phyloP scores from a whole-genome alignment of 1,140 invertebrate species.

The Leptinotarsa texana region DNA sequence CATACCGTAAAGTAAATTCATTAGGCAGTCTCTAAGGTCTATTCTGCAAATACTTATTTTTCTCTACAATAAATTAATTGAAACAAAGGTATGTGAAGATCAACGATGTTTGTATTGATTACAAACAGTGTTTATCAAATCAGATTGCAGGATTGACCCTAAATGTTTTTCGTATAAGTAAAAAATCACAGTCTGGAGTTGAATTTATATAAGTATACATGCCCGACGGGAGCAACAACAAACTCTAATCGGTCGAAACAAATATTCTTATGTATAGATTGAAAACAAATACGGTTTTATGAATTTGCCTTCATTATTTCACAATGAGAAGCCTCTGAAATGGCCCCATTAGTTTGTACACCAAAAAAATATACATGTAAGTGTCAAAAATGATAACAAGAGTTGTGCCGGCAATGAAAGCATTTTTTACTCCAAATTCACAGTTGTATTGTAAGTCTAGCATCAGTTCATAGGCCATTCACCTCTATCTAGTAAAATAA shows the following conservation, averaged over 20 bases:
- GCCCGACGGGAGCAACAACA: neutral
- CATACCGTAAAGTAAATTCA: conserved; percentile 29
- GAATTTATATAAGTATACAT: conserved; percentile 10
- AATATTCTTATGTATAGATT: neutral
- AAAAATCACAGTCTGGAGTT: conserved; percentile 38
- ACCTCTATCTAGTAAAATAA: too few relatives aligned
- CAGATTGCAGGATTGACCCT: conserved; percentile 8
- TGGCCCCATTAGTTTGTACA: neutral
- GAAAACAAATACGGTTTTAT: too few relatives aligned
- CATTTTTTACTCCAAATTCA: too few relatives aligned
- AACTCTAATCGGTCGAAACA: neutral
- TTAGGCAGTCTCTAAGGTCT: conserved; percentile 33
- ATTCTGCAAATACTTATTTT: conserved; percentile 3
- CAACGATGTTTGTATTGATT: neutral
- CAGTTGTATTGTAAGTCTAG: too few relatives aligned
- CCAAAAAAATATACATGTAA: neutral
- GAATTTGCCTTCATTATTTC: too few relatives aligned
- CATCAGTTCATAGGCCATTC: too few relatives aligned
- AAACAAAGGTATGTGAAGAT: neutral
- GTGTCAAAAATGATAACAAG: neutral
- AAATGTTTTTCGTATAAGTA: conserved; percentile 4
- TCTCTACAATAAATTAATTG: conserved; percentile 16
- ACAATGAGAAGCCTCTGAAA: neutral
- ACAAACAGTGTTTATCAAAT: neutral
- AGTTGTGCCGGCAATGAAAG: too few relatives aligned